Conservation (phyloP, 2,797 vertebrate genomes). For the Platyrinchus mystaceus region DNA sequence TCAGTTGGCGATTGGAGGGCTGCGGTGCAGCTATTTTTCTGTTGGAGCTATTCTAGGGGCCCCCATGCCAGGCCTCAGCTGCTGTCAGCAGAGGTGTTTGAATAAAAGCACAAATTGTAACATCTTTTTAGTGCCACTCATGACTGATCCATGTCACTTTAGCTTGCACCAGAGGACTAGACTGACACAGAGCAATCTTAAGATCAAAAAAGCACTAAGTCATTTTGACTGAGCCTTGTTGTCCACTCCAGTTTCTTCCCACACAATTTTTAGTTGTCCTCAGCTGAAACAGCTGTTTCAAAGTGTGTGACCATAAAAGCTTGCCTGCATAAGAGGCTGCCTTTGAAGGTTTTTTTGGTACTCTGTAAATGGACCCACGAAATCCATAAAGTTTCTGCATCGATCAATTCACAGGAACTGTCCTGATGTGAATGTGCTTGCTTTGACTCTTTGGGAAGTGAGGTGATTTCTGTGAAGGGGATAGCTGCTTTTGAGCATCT, state of each 20-base stretch:
- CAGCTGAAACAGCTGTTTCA: not conserved
- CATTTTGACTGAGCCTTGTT: not conserved
- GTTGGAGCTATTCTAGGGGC: not conserved
- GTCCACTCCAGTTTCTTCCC: not conserved
- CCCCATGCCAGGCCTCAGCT: not conserved
- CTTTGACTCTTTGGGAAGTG: not conserved
- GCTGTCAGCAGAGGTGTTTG: not conserved
- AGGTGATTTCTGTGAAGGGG: not conserved
- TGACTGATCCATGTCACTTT: not conserved
- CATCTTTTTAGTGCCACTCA: not conserved
- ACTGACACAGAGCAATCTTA: not conserved
- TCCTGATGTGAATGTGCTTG: not conserved
- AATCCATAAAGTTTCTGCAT: not conserved
- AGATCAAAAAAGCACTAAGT: not conserved
- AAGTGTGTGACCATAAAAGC: not conserved
- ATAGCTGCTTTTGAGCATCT: not conserved
- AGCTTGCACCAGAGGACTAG: not conserved
- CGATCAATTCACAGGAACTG: not conserved
- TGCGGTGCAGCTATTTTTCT: not conserved
- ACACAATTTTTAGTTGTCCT: not conserved
- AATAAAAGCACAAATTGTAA: not conserved
- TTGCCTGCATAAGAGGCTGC: not conserved
- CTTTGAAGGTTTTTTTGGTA: not conserved
- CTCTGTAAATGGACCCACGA: not conserved
- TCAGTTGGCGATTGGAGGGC: not conserved